phyloP scores from a whole-genome alignment of 2,888 invertebrate species.

The Imbricaverruca yamaguchii region DNA sequence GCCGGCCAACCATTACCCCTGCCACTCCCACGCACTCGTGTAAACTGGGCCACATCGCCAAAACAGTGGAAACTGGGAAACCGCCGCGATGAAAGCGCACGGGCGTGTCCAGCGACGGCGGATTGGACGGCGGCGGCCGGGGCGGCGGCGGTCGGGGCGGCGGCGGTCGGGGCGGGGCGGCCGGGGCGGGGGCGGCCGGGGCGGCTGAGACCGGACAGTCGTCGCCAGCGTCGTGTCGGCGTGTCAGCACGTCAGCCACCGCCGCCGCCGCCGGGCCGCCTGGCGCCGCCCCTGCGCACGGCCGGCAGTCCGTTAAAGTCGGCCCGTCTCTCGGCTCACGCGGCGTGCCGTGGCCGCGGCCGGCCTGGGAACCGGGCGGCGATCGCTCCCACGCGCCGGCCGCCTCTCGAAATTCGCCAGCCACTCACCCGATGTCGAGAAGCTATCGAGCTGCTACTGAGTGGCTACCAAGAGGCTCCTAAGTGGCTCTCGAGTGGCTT shows the following conservation, averaged over 20 bases:
- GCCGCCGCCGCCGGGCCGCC: not conserved
- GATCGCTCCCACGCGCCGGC: too few species aligned
- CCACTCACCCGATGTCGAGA: too few species aligned
- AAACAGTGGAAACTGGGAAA: constrained; percentile 10
- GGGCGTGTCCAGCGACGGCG: not conserved
- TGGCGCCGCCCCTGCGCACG: not conserved
- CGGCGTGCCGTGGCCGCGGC: not conserved
- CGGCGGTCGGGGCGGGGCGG: too few species aligned
- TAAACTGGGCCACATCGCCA: constrained; percentile 14
- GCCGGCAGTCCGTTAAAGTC: not conserved
- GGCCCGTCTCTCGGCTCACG: not conserved
- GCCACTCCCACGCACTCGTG: constrained; percentile 2
- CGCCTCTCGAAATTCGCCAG: too few species aligned
- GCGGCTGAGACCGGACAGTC: too few species aligned
- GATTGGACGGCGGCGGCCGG: not conserved
- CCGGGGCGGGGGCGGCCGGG: too few species aligned
- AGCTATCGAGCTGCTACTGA: too few species aligned
- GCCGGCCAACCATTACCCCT: not conserved
- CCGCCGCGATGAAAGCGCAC: constrained; percentile 14
- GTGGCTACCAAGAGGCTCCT: too few species aligned
- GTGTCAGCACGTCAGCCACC: not conserved
- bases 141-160: not conserved
- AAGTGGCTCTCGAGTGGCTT: too few species aligned
- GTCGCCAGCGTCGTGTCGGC: too few species aligned
- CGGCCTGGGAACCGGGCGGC: too few species aligned